Evolutionary conservation across 2,888 invertebrate species (phyloP), one percentile per base, ranked within the genome.

Genomic region (Atethmia centrago): DNA sequence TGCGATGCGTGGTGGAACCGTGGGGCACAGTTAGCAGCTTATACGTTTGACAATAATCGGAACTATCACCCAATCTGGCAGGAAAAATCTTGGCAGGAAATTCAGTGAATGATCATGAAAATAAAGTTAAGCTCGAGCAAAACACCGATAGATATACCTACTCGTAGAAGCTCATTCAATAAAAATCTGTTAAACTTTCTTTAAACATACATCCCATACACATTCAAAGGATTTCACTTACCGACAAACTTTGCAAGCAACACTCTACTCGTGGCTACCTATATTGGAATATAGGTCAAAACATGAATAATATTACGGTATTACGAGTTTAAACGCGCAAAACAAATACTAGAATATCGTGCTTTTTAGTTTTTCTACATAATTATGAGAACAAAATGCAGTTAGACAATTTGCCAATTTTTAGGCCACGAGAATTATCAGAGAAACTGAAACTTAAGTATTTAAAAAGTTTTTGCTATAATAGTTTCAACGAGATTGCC

Each of bases 261-360:
- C 49, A 36, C 3, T 25, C 1, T 25, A 45, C 25, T 56, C 8
- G 14, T 40, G 21, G 12, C 40, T 40, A n/a, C 16, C n/a, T 69
- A 31, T 25, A 47, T 58, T 55, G 2, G 4, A 53, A 70, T 63
- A 16, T 58, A 70, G 66, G 82, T 66, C 69, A 63, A 42, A 63
- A 36, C 62, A 61, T 76, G 65, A 62, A 82, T 79, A 82, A 21
- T 66, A 58, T 66, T 36, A 42, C 31, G 28, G 12, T 66, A 58
- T 62, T 47, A 28, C 45, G 9, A 14, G 42, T 42, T 62, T 76
- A 66, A 75, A 62, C 25, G 31, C 42, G 55, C 69, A 66, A 31
- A 70, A 62, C 53, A 76, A 79, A 79, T 53, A 77, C 21, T 63
- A 28, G 47, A 63, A 63, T 65, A 65, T 66, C 68, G 45, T 62